Evolutionary conservation across 2,888 invertebrate genomes (phyloP), one percentile per base, ranked within the genome.

Genomic region (Aleiodes alternator): DNA sequence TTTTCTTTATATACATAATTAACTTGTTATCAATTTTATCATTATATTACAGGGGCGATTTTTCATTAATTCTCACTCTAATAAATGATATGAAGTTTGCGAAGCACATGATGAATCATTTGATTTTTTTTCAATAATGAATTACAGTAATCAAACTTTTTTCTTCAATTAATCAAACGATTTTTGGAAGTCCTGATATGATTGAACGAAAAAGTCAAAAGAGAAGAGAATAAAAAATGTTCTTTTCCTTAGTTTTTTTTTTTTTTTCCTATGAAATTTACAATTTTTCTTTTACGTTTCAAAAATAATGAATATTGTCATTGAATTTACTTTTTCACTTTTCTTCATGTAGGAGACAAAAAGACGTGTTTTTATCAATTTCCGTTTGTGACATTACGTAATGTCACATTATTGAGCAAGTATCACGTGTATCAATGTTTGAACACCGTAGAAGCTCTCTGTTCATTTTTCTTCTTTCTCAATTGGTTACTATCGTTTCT

Each of bases 371-470:
- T 9, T 64, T 64, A 64, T 64, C 64, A 64, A 64, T 64, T 64
- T 64, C 29, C 14, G 43, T 43, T 64, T 48, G 38, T 7, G 71
- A 56, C 38, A 57, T 70, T 68, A 75, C 55, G 69, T 71, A 66
- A 76, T 56, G 73, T 75, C 69, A 71, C 68, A 64, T 64, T 48
- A 64, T 80, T 80, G 80, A 80, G 80, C 80, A 79, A 79, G 69
- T 78, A 77, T 79, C 70, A 73, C 73, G 61, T 73, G 73, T 75
- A 69, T 79, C 56, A 64, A 72, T 76, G 68, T 48, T 75, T 76
- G 70, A 77, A 78, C 76, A 80, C 77, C 55, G 55, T 66, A 55
- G 53, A 76, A 78, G 72, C 74, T 76, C 74, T 76, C 69, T 70
- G 48, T 69, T 64, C 9, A 12, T 59, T 61, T 12, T 38, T 61